Evolutionary conservation across 2,888 invertebrate species (phyloP).

Genomic region (Orchestes rusci): DNA sequence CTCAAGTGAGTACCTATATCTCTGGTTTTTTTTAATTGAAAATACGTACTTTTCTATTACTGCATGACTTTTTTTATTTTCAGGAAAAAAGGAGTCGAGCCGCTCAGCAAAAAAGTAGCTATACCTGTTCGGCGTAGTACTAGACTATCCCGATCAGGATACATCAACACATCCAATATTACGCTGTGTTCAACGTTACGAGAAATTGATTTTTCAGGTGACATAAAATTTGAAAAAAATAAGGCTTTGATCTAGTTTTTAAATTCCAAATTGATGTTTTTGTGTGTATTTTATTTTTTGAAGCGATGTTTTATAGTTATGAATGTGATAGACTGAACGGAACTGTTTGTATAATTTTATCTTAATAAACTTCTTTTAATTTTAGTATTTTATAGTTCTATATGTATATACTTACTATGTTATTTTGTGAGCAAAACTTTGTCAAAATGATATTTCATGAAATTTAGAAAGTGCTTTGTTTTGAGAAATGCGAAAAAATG

Average conservation of each 20-base stretch:
- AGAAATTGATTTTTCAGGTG: constrained; percentile 26
- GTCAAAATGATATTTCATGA: too few relatives aligned
- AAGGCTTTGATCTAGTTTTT: constrained; percentile 21
- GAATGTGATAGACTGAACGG: too few relatives aligned
- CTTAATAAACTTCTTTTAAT: too few relatives aligned
- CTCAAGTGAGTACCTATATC: constrained; percentile 21
- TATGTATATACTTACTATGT: too few relatives aligned
- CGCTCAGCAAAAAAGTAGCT: constrained; percentile 34
- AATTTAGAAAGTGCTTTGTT: too few relatives aligned
- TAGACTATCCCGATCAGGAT: constrained; percentile 35
- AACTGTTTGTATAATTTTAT: too few relatives aligned
- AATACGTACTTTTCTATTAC: background rate
- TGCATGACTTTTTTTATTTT: background rate
- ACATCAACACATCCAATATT: constrained; percentile 32
- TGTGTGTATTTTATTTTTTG: background rate
- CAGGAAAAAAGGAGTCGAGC: background rate
- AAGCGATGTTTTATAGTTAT: background rate
- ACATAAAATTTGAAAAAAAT: constrained; percentile 29
- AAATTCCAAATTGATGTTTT: background rate
- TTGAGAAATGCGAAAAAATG: too few relatives aligned
- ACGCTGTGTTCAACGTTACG: constrained; percentile 31
- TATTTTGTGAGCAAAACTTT: too few relatives aligned
- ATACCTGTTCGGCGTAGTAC: constrained; percentile 50
- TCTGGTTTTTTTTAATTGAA: background rate
- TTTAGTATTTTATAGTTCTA: too few relatives aligned